A percentile compares a stretch with the other conserved stretches of the same genome.
Evolutionary conservation across 2,888 invertebrate genomes (phyloP).

Genomic region (Dasypogon diadema): DNA sequence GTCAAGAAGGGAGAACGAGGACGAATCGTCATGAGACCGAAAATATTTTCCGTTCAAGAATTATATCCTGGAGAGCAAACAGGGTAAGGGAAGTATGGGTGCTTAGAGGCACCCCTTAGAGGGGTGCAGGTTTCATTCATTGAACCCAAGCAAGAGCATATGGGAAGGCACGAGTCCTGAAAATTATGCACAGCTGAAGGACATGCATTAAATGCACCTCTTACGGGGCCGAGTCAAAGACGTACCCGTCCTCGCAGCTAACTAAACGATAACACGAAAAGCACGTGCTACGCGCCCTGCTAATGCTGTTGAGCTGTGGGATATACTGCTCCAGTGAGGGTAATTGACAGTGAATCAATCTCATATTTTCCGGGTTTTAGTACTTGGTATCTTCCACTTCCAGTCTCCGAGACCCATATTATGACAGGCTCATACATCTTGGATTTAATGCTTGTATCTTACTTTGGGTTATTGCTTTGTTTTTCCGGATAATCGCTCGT

Average conservation of each 20-base stretch:
- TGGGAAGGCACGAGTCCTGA: background rate
- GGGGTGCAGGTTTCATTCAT: slow-evolving; percentile 30
- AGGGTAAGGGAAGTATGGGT: too few species aligned
- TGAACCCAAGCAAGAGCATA: slow-evolving; percentile 11
- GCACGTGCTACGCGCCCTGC: slow-evolving; percentile 26
- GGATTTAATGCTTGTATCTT: slow-evolving; percentile 16
- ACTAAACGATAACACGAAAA: slow-evolving; percentile 11
- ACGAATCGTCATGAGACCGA: background rate
- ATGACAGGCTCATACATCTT: slow-evolving; percentile 14
- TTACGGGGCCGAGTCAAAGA: background rate
- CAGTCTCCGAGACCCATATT: background rate
- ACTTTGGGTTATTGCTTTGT: slow-evolving; percentile 30
- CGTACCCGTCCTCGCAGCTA: background rate
- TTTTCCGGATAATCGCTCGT: slow-evolving; percentile 12
- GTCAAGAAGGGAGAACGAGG: slow-evolving; percentile 24
- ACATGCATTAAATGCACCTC: background rate
- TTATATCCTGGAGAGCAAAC: background rate
- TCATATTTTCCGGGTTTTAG: slow-evolving; percentile 3
- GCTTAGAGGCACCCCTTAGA: background rate
- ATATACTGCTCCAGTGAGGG: background rate
- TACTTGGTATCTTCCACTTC: background rate
- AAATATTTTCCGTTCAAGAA: background rate
- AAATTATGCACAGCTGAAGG: slow-evolving; percentile 30
- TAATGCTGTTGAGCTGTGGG: background rate
- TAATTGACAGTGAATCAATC: background rate